A percentile compares a stretch with the other conserved stretches of the same genome.
phyloP scores from a whole-genome alignment of 2,888 invertebrate genomes.

The Tinea pellionella region DNA sequence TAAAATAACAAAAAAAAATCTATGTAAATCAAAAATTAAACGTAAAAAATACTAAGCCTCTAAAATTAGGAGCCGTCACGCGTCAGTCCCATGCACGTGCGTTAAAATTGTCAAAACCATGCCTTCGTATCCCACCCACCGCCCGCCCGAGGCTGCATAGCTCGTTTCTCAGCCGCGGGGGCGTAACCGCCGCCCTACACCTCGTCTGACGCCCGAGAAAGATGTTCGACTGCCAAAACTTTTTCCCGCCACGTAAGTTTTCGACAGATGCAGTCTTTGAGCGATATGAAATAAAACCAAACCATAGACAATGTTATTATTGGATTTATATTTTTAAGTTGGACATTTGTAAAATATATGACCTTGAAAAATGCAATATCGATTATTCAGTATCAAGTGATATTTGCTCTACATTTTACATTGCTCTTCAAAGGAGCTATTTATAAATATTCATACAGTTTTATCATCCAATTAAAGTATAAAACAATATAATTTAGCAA shows the following conservation, averaged over 20 bases:
- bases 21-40: no score
- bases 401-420: no score
- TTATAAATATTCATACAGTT: no score
- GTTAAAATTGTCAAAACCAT: neutral
- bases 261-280: neutral
- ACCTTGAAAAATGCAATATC: no score
- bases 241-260: conserved; percentile 36
- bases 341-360: neutral
- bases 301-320: neutral
- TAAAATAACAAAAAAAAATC: no score
- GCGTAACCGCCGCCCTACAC: conserved; percentile 65
- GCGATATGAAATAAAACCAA: no score
- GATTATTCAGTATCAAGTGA: no score
- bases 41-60: no score
- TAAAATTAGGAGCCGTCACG: neutral
- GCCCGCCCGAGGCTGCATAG: conserved; percentile 50
- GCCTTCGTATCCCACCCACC: conserved; percentile 45
- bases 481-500: no score
- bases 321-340: neutral
- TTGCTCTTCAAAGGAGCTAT: no score
- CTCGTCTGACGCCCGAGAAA: conserved; percentile 31
- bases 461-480: no score
- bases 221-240: conserved; percentile 25
- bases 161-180: conserved; percentile 36
- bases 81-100: neutral